phyloP scores from a whole-genome alignment of 2,113 vertebrate species.

The Cyrtonyx montezumae region DNA sequence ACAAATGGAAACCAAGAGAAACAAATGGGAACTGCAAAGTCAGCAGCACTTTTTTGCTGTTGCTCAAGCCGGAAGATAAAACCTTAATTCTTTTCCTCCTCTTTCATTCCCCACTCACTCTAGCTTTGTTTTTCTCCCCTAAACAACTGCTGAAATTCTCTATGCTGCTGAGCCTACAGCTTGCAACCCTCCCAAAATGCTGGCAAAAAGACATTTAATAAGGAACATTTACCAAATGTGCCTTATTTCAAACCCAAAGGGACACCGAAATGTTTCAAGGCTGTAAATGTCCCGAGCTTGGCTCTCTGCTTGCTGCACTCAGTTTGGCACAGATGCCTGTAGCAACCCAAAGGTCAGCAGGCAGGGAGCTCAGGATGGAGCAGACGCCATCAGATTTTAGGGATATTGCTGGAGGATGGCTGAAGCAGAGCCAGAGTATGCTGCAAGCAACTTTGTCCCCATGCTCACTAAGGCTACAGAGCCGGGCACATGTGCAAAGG shows the following conservation, averaged over 20 bases:
- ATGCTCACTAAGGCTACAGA: accelerated
- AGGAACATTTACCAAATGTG: neutral
- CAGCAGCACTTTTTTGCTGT: accelerated
- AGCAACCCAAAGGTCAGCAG: constrained; percentile 3
- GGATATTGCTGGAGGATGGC: accelerated
- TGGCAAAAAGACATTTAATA: neutral
- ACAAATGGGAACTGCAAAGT: neutral
- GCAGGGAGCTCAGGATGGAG: neutral
- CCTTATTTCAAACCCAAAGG: neutral
- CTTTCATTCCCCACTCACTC: neutral
- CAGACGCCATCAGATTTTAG: neutral
- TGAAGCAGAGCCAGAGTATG: neutral
- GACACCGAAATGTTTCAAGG: neutral
- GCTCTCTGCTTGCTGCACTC: neutral
- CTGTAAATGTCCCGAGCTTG: neutral
- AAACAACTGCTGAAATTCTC: neutral
- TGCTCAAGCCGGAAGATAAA: neutral
- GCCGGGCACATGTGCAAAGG: neutral
- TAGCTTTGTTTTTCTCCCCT: neutral
- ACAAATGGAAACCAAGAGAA: neutral
- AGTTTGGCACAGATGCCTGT: neutral
- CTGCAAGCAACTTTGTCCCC: neutral
- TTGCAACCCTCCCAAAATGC: neutral
- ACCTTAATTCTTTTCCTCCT: neutral
- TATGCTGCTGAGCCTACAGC: neutral